Evolutionary conservation across 1,140 invertebrate genomes (phyloP).

Genomic region (Leguminivora glycinivorella): DNA sequence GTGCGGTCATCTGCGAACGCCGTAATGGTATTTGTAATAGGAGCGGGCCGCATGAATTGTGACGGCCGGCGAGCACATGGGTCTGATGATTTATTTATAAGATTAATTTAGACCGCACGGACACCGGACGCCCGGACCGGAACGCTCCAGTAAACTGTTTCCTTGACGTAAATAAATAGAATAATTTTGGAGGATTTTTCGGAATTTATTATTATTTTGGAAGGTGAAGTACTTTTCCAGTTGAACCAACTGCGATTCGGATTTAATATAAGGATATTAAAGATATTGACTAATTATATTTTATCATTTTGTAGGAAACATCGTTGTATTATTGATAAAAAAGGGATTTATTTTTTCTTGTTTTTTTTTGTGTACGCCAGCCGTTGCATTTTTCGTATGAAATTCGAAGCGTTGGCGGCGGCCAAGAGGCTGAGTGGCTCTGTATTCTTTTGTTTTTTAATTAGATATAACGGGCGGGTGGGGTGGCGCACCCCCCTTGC

Average conservation of each 20-base stretch:
- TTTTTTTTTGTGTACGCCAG: constrained; percentile 41
- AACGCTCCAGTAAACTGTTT: constrained; percentile 33
- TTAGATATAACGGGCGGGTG: constrained; percentile 67
- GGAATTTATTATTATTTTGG: neutral
- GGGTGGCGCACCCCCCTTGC: constrained; percentile 56
- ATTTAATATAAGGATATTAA: too few relatives aligned
- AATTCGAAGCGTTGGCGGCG: constrained; percentile 52
- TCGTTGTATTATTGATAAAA: neutral
- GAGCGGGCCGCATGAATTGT: constrained; percentile 59
- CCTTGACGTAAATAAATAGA: constrained; percentile 34
- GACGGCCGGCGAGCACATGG: constrained; percentile 49
- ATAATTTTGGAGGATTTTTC: constrained; percentile 22
- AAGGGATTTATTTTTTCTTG: neutral
- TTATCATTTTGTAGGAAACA: too few relatives aligned
- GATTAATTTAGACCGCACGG: constrained; percentile 54
- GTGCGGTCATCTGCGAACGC: constrained; percentile 78
- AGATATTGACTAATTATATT: too few relatives aligned
- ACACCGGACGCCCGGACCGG: constrained; percentile 34
- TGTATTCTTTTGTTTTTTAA: constrained; percentile 79
- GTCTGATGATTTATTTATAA: constrained; percentile 67
- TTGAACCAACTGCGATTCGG: neutral
- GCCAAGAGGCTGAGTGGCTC: constrained; percentile 73
- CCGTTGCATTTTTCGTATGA: constrained; percentile 55
- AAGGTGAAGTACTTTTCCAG: neutral
- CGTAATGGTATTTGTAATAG: constrained; percentile 76